phyloP scores from a whole-genome alignment of 2,888 invertebrate species.

The Carabus problematicus region DNA sequence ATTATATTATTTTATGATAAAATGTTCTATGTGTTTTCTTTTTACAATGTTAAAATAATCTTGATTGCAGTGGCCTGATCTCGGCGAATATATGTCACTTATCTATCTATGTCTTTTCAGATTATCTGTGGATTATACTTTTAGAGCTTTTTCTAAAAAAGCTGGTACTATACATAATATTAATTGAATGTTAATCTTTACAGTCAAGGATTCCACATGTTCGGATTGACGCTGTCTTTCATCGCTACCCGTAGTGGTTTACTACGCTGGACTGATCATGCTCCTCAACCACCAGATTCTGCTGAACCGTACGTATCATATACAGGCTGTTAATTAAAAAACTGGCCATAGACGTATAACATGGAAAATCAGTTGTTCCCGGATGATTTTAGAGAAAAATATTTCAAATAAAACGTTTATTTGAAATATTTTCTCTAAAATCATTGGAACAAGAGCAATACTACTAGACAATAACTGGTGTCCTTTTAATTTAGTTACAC shows the following conservation, averaged over 20 bases:
- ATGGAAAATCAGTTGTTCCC: slow-evolving; percentile 7
- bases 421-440: slow-evolving; percentile 7
- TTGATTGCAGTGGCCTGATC: no score
- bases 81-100: no score
- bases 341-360: no score
- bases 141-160: no score
- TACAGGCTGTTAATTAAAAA: not conserved
- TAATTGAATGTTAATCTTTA: slow-evolving; percentile 56
- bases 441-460: not conserved
- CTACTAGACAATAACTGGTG: not conserved
- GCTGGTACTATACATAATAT: no score
- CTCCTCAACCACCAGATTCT: slow-evolving; percentile 63
- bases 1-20: no score
- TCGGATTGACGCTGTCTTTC: slow-evolving; percentile 83
- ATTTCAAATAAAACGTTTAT: not conserved
- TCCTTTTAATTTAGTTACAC: not conserved
- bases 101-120: not conserved
- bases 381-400: not conserved
- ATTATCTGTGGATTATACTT: not conserved
- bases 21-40: no score
- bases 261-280: slow-evolving; percentile 85
- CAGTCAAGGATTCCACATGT: slow-evolving; percentile 90
- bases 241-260: slow-evolving; percentile 91
- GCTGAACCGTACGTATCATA: slow-evolving; percentile 71
- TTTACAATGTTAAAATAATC: no score